Conservation (phyloP, 2,113 vertebrate species). For the Alectura lathami region DNA sequence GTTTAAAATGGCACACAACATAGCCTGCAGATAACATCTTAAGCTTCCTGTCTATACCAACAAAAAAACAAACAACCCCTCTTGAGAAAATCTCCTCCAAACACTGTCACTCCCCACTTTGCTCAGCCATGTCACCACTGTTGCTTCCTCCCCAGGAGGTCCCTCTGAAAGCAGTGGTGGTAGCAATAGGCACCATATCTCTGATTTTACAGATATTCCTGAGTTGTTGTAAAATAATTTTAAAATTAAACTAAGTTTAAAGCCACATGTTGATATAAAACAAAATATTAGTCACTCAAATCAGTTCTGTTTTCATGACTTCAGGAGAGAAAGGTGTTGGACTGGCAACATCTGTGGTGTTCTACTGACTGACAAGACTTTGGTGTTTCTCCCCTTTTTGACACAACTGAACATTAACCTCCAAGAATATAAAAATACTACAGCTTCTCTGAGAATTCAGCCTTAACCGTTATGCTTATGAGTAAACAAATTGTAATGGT, state of each 20-base stretch:
- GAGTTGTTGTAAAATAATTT: not conserved
- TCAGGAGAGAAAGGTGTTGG: not conserved
- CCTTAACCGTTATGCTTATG: not conserved
- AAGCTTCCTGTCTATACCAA: conserved; percentile 52
- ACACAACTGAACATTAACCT: not conserved
- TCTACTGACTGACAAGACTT: not conserved
- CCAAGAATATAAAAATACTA: not conserved
- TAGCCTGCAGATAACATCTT: conserved; percentile 72
- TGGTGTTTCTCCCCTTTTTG: not conserved
- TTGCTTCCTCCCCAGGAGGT: not conserved
- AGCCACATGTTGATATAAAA: not conserved
- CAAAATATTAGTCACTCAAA: not conserved
- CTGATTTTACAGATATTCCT: not conserved
- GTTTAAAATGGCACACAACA: conserved; percentile 67
- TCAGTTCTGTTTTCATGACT: not conserved
- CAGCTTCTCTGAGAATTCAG: not conserved
- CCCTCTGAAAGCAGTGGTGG: not conserved
- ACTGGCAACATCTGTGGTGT: not conserved
- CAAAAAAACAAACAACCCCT: conserved; percentile 21
- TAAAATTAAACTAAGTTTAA: not conserved
- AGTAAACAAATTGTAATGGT: not conserved
- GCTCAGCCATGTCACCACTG: not conserved
- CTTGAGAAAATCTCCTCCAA: not conserved
- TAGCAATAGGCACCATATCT: not conserved
- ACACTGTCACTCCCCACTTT: conserved; percentile 12